Evolutionary conservation across 2,888 invertebrate genomes (phyloP).

Genomic region (Agapetus fuscipes): DNA sequence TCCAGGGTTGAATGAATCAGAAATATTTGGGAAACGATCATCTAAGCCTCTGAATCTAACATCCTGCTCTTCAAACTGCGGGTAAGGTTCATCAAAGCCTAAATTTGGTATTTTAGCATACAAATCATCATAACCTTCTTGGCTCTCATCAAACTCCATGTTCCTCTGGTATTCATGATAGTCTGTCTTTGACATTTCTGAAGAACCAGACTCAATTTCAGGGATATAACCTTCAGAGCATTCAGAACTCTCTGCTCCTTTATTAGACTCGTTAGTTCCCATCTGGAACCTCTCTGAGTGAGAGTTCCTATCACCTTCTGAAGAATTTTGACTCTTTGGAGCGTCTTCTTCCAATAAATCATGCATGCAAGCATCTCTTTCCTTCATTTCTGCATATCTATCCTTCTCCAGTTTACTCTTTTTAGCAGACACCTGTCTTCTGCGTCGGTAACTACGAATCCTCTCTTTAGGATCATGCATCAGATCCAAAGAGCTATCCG

Average conservation of each 20-base stretch:
- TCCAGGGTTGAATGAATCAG: slow-evolving; percentile 25
- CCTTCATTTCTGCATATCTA: slow-evolving; percentile 26
- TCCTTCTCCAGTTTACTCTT: slow-evolving; percentile 47
- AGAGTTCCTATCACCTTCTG: slow-evolving; percentile 41
- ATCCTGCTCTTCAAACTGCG: slow-evolving; percentile 17
- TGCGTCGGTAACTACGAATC: slow-evolving; percentile 57
- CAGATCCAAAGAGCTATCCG: slow-evolving; percentile 59
- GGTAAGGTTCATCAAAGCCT: slow-evolving; percentile 20
- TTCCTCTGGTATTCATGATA: slow-evolving; percentile 19
- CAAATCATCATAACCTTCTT: slow-evolving; percentile 47
- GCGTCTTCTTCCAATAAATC: slow-evolving; percentile 44
- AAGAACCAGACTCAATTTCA: slow-evolving; percentile 52
- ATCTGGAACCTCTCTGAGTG: slow-evolving; percentile 31
- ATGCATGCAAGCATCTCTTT: slow-evolving; percentile 34
- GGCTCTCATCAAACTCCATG: slow-evolving; percentile 33
- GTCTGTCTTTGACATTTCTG: slow-evolving; percentile 49
- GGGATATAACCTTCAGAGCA: slow-evolving; percentile 62
- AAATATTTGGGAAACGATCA: slow-evolving; percentile 34
- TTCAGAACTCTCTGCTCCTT: slow-evolving; percentile 53
- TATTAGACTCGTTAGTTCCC: slow-evolving; percentile 29
- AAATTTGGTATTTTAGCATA: slow-evolving; percentile 21
- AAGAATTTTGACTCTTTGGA: slow-evolving; percentile 42
- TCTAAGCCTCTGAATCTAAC: slow-evolving; percentile 25
- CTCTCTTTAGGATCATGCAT: slow-evolving; percentile 59
- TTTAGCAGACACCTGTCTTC: slow-evolving; percentile 51